Percentiles rank a stretch among this genome's conserved stretches.
These are phyloP conservation scores for Zaprionus obscuricornis DNA, from an alignment of 2,888 invertebrate species.

Conservation along the genomic window DNA sequence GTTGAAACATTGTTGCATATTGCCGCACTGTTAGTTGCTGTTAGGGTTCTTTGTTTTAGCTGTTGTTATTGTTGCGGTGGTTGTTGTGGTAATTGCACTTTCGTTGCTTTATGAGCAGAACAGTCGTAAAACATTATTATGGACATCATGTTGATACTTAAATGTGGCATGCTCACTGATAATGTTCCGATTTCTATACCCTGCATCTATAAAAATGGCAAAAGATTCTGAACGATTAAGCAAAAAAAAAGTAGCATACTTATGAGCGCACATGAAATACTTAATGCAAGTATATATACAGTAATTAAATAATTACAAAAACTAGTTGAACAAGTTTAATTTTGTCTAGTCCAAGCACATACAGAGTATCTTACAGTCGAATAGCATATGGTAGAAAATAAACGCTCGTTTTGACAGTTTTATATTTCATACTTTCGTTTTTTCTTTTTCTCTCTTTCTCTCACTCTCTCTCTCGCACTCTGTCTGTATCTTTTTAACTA, in stretches of 20 bases:
- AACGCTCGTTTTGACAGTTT: conserved; percentile 1
- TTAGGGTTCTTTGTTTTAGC: conserved; percentile 15
- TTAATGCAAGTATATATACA: too few relatives aligned
- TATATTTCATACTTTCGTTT: background rate
- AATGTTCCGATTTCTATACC: conserved; percentile 34
- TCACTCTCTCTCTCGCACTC: background rate
- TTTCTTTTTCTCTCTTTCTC: background rate
- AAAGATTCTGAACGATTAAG: background rate
- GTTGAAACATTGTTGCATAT: conserved; percentile 64
- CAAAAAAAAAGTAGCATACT: background rate
- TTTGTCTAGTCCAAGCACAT: too few relatives aligned
- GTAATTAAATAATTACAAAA: too few relatives aligned
- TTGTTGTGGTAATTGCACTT: conserved; percentile 69
- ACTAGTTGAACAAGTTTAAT: too few relatives aligned
- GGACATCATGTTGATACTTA: conserved; percentile 70
- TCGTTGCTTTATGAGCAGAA: conserved; percentile 67
- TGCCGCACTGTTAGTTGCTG: conserved; percentile 38
- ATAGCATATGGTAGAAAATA: too few relatives aligned
- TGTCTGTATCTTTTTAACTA: background rate
- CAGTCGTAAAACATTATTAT: conserved; percentile 65
- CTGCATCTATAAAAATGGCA: background rate
- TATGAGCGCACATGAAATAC: too few relatives aligned
- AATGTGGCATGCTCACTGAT: conserved; percentile 47
- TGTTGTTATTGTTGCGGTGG: conserved; percentile 25
- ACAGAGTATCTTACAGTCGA: too few relatives aligned